Evolutionary conservation across 2,113 vertebrate species (phyloP).

Genomic region (Nycticebus coucang): DNA sequence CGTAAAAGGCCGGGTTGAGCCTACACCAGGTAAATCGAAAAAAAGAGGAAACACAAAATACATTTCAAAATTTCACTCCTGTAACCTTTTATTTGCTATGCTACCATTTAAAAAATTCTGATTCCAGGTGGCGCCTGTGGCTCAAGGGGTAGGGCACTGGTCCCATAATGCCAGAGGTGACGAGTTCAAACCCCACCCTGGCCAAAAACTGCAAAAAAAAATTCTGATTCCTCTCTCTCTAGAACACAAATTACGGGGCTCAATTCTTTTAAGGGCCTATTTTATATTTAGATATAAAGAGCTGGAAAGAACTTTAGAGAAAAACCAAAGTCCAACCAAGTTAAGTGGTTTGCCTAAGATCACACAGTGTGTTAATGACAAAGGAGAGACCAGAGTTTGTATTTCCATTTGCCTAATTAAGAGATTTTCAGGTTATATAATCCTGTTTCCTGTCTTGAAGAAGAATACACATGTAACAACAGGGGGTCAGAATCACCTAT

Average conservation of each 20-base stretch:
- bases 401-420: background rate
- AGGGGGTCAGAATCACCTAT: background rate
- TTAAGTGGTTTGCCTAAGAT: background rate
- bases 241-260: background rate
- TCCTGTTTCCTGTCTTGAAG: background rate
- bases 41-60: conserved; percentile 25
- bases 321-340: background rate
- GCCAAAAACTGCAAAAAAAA: background rate
- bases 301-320: background rate
- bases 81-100: background rate
- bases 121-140: background rate
- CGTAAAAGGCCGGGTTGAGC: conserved; percentile 10
- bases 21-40: background rate
- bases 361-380: background rate
- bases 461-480: background rate
- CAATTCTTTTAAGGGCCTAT: background rate
- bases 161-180: too few species aligned
- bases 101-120: background rate
- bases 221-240: background rate
- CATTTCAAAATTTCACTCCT: conserved; percentile 20
- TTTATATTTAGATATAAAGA: conserved; percentile 5
- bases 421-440: background rate
- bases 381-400: background rate
- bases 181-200: too few species aligned
- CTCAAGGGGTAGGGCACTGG: too few species aligned